Evolutionary conservation across 2,113 vertebrate species (phyloP), one percentile per base, ranked within the genome.

Genomic region (Mirounga angustirostris): DNA sequence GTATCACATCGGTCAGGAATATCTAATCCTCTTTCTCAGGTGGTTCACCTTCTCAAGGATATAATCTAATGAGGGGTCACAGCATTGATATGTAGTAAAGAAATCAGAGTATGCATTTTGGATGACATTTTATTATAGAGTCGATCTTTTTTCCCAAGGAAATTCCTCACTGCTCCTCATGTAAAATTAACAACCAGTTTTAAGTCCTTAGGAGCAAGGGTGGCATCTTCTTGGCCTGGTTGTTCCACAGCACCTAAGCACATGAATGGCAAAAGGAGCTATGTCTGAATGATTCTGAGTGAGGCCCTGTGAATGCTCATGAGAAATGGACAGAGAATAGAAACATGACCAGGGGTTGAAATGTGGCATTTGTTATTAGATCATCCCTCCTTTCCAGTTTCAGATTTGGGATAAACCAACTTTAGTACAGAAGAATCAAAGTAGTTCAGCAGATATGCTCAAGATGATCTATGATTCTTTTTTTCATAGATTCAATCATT

Each of bases 131-230:
- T 86, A 97, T 87, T 92, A 40, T 19, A 93, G n/a, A 71, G 50
- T 50, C 93, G 1, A 67, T 83, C 63, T 96, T 85, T 59, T 87
- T 93, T 93, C 91, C 63, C 84, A 59, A 80, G 46, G 52, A 91
- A 84, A 80, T 88, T 81, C 76, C 71, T 96, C 69, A 63, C 54
- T 81, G 33, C 16, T 90, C 59, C 65, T 84, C 63, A 76, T 71
- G 83, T 30, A 94, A 94, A 94, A 97, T 79, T 90, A 92, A 79
- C 4, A 28, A 94, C 40, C 89, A 92, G 95, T 94, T 95, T 95
- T 89, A 84, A 61, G 43, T 81, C 88, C 78, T 94, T 73, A 58
- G 74, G 54, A 79, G 28, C 19, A 91, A 94, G 56, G 40, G 50
- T 81, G 76, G 59, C 40, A 21, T 63, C 58, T 79, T 80, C 90